Evolutionary conservation across 2,888 invertebrate species (phyloP).

Genomic region (Cabera pusaria): DNA sequence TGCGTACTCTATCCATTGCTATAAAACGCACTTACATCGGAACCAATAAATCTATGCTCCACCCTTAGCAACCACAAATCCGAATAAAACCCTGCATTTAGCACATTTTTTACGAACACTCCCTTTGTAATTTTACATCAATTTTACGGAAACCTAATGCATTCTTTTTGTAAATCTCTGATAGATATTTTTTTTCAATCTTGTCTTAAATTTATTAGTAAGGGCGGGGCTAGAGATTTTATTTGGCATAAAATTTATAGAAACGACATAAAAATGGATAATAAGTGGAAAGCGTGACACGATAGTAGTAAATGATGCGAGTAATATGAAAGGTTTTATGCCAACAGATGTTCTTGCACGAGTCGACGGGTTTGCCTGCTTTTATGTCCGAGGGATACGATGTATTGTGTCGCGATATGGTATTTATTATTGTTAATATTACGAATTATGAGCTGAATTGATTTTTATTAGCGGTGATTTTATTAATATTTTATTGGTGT

Average conservation of each 20-base stretch:
- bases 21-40: slow-evolving; percentile 30
- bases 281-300: slow-evolving; percentile 75
- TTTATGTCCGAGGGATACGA: slow-evolving; percentile 25
- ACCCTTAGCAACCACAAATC: slow-evolving; percentile 39
- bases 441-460: slow-evolving; percentile 29
- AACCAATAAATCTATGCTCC: slow-evolving; percentile 40
- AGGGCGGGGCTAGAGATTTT: slow-evolving; percentile 67
- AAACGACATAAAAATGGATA: slow-evolving; percentile 72
- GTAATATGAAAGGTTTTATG: slow-evolving; percentile 54
- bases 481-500: slow-evolving; percentile 9
- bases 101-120: slow-evolving; percentile 37
- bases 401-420: slow-evolving; percentile 32
- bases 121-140: slow-evolving; percentile 37
- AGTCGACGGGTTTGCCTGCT: slow-evolving; percentile 33
- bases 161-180: slow-evolving; percentile 12
- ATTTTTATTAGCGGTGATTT: slow-evolving; percentile 21
- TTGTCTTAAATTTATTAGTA: slow-evolving; percentile 53
- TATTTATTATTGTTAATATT: slow-evolving; percentile 33
- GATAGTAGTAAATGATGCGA: slow-evolving; percentile 63
- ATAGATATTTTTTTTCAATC: slow-evolving; percentile 34
- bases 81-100: slow-evolving; percentile 49
- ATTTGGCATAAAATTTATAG: slow-evolving; percentile 77
- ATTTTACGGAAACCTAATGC: slow-evolving; percentile 51
- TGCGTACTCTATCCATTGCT: slow-evolving; percentile 35
- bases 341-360: slow-evolving; percentile 61